Evolutionary conservation across 2,888 invertebrate genomes (phyloP), one percentile per base, ranked within the genome.

Genomic region (Diachrysia chrysitis): DNA sequence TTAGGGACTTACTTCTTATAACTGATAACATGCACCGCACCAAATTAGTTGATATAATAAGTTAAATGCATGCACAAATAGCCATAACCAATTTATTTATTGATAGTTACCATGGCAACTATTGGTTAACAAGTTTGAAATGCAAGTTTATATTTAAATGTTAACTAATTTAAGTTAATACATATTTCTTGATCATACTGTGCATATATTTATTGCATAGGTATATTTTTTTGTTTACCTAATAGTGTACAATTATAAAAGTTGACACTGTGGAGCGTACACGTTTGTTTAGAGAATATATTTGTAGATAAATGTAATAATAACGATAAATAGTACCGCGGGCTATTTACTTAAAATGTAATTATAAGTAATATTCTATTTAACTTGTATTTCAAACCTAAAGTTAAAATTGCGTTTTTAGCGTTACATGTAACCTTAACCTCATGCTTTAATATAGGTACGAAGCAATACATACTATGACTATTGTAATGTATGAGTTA

Each of bases 401-500:
- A 51, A 73, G 9, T 21, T 25, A 32, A n/a, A n/a, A 42, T n/a
- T 42, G 42, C 16, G 42, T 5, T 7, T 16, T 7, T n/a, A n/a
- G 7, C n/a, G 16, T n/a, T 60, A 46, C 25, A 55, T 25, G 58
- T n/a, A 66, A 37, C 51, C 48, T 67, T 67, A 65, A 66, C 60
- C 66, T 63, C 82, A 83, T 79, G 79, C 80, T 73, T 57, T 68
- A 73, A 67, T 74, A 32, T 10, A 37, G 59, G 55, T 70, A 71
- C 54, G 32, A 69, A 69, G 70, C 69, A 51, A 80, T 84, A 83
- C 84, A 76, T 83, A 84, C 81, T 72, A 78, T 58, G 63, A 56
- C 48, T 51, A 48, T 19, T 37, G 66, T 73, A 63, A 67, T 69
- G 56, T 69, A 66, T 73, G 69, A 70, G 63, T 74, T 82, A 87